Evolutionary conservation across 2,888 invertebrate genomes (phyloP).

Genomic region (Iselma pallidipennis): DNA sequence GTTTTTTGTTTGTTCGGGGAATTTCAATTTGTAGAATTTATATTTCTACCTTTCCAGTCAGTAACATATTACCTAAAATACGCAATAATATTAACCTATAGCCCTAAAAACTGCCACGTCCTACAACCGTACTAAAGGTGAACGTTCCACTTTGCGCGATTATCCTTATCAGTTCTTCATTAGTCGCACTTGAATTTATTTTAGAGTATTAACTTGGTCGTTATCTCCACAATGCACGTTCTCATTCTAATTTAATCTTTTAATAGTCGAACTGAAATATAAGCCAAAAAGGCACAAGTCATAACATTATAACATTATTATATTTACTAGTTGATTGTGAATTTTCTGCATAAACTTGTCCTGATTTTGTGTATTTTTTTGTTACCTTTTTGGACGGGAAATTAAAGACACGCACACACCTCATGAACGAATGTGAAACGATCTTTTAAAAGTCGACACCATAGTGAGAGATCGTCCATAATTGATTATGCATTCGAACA

Average conservation of each 20-base stretch:
- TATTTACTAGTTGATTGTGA: not conserved
- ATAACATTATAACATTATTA: too few species aligned
- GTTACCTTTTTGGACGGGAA: too few species aligned
- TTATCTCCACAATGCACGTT: constrained; percentile 2
- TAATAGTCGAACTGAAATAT: constrained; percentile 2
- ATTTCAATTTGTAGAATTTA: too few species aligned
- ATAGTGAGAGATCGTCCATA: not conserved
- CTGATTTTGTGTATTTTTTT: constrained; percentile 33
- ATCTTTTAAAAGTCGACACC: not conserved
- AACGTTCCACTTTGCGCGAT: not conserved
- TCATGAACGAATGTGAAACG: not conserved
- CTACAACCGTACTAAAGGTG: not conserved
- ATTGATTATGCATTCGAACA: constrained; percentile 6
- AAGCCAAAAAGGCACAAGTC: not conserved
- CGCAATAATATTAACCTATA: too few species aligned
- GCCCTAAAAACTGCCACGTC: too few species aligned
- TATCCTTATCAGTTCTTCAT: constrained; percentile 5
- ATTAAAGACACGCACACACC: constrained; percentile 22
- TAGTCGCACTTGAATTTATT: constrained; percentile 6
- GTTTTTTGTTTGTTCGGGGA: too few species aligned
- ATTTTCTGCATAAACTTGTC: constrained; percentile 33
- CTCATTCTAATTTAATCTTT: not conserved
- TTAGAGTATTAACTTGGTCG: constrained; percentile 1
- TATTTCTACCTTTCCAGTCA: too few species aligned
- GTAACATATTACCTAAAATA: too few species aligned